Evolutionary conservation across 2,113 vertebrate species (phyloP), one percentile per base, ranked within the genome.

Genomic region (Gavia stellata): DNA sequence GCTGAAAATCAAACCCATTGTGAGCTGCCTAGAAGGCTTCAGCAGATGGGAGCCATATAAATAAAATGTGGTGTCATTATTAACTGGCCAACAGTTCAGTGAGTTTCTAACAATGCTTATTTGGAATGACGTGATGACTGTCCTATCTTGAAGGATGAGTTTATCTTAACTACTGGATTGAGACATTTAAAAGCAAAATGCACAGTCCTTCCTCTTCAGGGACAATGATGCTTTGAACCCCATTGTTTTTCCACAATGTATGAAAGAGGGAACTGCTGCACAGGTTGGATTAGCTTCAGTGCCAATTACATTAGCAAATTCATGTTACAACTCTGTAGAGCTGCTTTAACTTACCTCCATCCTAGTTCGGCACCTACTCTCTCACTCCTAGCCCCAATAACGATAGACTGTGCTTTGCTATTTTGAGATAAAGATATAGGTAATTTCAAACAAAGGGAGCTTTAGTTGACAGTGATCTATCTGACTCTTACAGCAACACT

Each of bases 1-100:
- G 97, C 94, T 90, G 83, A 95, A 96, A 96, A 93, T 96, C 97
- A 97, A 97, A 84, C 81, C 93, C 93, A 88, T 97, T 96, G 93
- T 96, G 93, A 94, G 71, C 97, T 97, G 97, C 94, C 81, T 50
- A 97, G 97, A 97, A 97, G 96, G 97, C 98, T 98, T 97, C 96
- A 97, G 93, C 97, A 98, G 98, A 98, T 98, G 98, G 98, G 97
- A 97, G 88, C 92, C 92, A 89, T 97, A 97, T 98, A 98, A 98
- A 98, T 98, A 98, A 98, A 97, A 97, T 89, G 96, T 82, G 84
- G 83, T 97, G 96, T 95, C 24, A 50, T 97, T 98, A 97, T 98
- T 98, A 98, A 97, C 97, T 97, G 92, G 96, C 95, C 95, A 94
- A 95, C 94, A 98, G 97, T 97, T 97, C 45, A 70, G 63, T 59